A percentile compares a stretch with the other conserved stretches of the same genome.
Evolutionary conservation across 2,888 invertebrate genomes (phyloP).

Genomic region (Nomada ferruginata): DNA sequence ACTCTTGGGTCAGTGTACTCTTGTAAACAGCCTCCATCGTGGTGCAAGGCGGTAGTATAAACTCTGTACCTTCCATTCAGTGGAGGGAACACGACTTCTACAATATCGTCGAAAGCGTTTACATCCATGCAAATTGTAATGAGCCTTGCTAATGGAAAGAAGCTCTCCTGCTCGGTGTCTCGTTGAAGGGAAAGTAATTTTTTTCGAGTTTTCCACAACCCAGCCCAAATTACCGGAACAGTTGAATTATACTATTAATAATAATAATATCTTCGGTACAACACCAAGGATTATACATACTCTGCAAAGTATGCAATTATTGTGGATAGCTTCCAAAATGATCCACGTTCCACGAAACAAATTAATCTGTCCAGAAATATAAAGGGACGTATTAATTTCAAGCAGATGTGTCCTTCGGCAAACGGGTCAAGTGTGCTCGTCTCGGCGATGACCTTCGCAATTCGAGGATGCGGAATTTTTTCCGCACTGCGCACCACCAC

Average conservation of each 20-base stretch:
- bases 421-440: constrained; percentile 68
- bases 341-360: neutral
- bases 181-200: neutral
- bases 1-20: constrained; percentile 25
- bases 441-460: constrained; percentile 64
- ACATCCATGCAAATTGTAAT: constrained; percentile 15
- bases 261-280: too few relatives aligned
- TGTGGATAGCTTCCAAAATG: too few relatives aligned
- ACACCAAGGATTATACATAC: too few relatives aligned
- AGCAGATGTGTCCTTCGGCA: constrained; percentile 53
- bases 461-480: constrained; percentile 57
- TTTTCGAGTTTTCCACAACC: too few relatives aligned
- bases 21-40: constrained; percentile 12
- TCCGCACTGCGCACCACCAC: constrained; percentile 39
- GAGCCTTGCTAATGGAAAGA: constrained; percentile 1
- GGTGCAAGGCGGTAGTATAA: neutral
- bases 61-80: constrained; percentile 18
- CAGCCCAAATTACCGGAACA: too few relatives aligned
- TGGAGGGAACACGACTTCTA: constrained; percentile 6
- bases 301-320: too few relatives aligned
- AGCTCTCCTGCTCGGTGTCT: too few relatives aligned
- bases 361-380: neutral
- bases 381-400: neutral
- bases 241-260: too few relatives aligned
- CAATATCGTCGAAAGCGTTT: constrained; percentile 14